Base-by-base conservation (phyloP, 2,797 vertebrate genomes). In the Cetoscarus ocellatus region DNA sequence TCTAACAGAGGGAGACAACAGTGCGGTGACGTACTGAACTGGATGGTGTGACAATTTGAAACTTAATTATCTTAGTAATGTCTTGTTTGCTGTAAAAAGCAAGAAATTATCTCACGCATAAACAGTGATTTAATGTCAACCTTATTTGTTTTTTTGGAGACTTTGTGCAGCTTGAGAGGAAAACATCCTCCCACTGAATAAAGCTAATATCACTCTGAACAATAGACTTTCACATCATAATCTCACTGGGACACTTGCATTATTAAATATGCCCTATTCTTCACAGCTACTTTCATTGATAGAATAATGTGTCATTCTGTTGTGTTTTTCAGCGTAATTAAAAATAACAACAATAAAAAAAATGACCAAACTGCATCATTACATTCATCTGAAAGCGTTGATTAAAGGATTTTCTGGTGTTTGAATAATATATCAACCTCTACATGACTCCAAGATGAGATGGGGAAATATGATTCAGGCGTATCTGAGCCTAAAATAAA, bases 371-470 rank as follows among this genome's bases (percentile, higher is more conserved):
- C 2, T 56, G 44, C 39, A 68, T 63, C 6, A 56, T 11, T 47
- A 45, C 12, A 53, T 56, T 40, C n/a, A 15, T 64, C 17, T 27
- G 5, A 69, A 67, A 61, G 27, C 15, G 52, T 2, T 53, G 34
- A 70, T 70, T 49, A 44, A 71, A 51, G 13, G 35, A 19, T 61
- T 57, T 53, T 48, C 47, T 1, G 47, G 27, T 10, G 7, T 13
- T 35, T 75, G 10, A 71, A 63, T 73, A 62, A 58, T 54, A 10
- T 9, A 61, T 66, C 8, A 51, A 14, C 13, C 10, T 49, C 27
- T 58, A 34, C 10, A 42, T 17, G 6, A 44, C 19, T 58, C 0
- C 3, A 49, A 38, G n/a, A 53, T 57, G 14, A 14, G 27, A 60
- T 53, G 17, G 17, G 49, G 15, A 66, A 75, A 4, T 34, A 27